Conservation (phyloP, 1,140 invertebrate species). For the Metaphire vulgaris region DNA sequence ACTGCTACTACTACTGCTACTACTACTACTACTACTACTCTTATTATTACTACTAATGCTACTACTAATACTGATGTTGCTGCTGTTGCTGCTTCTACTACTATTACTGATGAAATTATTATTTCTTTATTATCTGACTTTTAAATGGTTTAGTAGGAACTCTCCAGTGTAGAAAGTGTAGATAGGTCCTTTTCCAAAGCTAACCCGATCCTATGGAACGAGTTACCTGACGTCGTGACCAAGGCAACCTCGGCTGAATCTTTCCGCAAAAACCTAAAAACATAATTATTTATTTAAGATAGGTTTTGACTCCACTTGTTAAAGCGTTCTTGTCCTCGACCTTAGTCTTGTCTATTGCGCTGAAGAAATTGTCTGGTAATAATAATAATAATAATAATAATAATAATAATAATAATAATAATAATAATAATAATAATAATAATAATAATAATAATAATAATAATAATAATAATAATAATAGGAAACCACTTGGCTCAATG, state of each 20-base stretch:
- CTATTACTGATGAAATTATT: not conserved
- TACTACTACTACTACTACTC: too few relatives aligned
- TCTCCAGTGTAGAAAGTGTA: not conserved
- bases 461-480: not conserved
- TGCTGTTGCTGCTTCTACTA: not conserved
- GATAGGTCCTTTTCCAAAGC: too few relatives aligned
- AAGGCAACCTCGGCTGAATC: too few relatives aligned
- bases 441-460: constrained; percentile 10
- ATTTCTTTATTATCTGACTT: not conserved
- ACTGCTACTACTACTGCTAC: not conserved
- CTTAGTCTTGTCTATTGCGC: too few relatives aligned
- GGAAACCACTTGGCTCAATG: not conserved
- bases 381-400: not conserved
- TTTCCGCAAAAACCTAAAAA: too few relatives aligned
- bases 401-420: constrained; percentile 4
- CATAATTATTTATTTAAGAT: too few relatives aligned
- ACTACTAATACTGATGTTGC: not conserved
- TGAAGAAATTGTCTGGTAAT: too few relatives aligned
- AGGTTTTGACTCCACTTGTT: too few relatives aligned
- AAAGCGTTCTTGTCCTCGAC: not conserved
- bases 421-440: constrained; percentile 4
- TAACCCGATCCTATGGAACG: too few relatives aligned
- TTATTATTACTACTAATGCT: too few relatives aligned
- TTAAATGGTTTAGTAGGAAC: too few relatives aligned
- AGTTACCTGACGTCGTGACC: too few relatives aligned